Conservation (phyloP, 2,888 invertebrate species). For the Drosophila mimica region DNA sequence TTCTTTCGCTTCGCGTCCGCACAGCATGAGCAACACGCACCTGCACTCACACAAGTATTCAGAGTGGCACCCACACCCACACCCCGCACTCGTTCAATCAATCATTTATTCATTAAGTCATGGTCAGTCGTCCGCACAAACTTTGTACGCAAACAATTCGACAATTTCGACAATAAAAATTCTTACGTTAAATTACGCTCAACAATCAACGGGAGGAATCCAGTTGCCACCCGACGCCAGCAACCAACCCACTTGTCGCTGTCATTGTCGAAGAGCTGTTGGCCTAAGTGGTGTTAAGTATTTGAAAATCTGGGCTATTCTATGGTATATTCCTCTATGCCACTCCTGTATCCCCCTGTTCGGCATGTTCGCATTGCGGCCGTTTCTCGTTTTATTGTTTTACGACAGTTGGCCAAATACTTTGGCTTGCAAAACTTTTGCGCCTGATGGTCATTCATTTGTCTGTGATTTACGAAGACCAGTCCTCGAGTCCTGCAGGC, state of each 20-base stretch:
- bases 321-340: conserved; percentile 5
- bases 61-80: conserved; percentile 15
- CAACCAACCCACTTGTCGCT: conserved; percentile 34
- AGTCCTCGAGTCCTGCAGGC: conserved; percentile 6
- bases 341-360: conserved; percentile 5
- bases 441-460: conserved; percentile 77
- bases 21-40: conserved; percentile 1
- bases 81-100: conserved; percentile 45
- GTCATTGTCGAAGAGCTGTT: conserved; percentile 73
- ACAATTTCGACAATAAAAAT: conserved; percentile 74
- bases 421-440: conserved; percentile 69
- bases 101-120: conserved; percentile 63
- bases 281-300: conserved; percentile 74
- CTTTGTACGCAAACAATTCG: conserved; percentile 63
- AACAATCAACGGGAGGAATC: conserved; percentile 43
- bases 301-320: conserved; percentile 69
- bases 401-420: conserved; percentile 78
- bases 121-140: conserved; percentile 47
- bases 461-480: conserved; percentile 74
- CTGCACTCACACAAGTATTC: not conserved
- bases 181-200: conserved; percentile 72
- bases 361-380: conserved; percentile 37
- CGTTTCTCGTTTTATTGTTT: conserved; percentile 73
- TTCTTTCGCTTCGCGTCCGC: not conserved
- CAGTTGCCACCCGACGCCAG: not conserved